A percentile compares a stretch with the other conserved stretches of the same genome.
These are phyloP conservation scores for Hermatobates lingyangjiaoensis DNA, from an alignment of 1,140 invertebrate genomes.

Conservation along the genomic window DNA sequence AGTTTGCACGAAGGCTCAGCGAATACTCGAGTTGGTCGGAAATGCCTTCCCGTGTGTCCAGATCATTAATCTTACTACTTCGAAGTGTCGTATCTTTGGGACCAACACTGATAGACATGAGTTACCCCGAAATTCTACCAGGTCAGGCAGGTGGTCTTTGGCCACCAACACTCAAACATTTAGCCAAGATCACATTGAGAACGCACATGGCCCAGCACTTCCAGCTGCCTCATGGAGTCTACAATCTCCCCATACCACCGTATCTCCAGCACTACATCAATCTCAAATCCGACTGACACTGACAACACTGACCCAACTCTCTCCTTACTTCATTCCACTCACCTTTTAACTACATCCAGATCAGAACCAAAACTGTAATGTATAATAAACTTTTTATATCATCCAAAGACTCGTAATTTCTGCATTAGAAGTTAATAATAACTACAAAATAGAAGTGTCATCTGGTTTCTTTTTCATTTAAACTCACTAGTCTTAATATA, in stretches of 20 bases:
- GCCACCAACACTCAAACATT: constrained; percentile 21
- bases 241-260: constrained; percentile 38
- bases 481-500: too few species aligned
- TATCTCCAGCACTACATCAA: constrained; percentile 1
- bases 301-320: too few species aligned
- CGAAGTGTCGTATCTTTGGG: constrained; percentile 26
- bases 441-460: too few species aligned
- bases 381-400: too few species aligned
- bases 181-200: constrained; percentile 41
- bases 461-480: too few species aligned
- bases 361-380: too few species aligned
- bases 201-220: constrained; percentile 41
- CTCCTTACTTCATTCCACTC: too few species aligned
- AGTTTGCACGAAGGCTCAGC: constrained; percentile 25
- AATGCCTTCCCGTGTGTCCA: constrained; percentile 8
- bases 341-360: too few species aligned
- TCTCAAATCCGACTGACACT: constrained; percentile 7
- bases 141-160: not conserved
- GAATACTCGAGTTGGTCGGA: constrained; percentile 24
- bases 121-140: constrained; percentile 5
- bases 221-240: constrained; percentile 49
- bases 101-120: constrained; percentile 14
- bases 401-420: too few species aligned
- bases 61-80: constrained; percentile 41
- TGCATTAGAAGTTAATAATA: too few species aligned